These are phyloP conservation scores for Spodoptera littoralis DNA, from an alignment of 2,888 invertebrate species.

Conservation along the genomic window DNA sequence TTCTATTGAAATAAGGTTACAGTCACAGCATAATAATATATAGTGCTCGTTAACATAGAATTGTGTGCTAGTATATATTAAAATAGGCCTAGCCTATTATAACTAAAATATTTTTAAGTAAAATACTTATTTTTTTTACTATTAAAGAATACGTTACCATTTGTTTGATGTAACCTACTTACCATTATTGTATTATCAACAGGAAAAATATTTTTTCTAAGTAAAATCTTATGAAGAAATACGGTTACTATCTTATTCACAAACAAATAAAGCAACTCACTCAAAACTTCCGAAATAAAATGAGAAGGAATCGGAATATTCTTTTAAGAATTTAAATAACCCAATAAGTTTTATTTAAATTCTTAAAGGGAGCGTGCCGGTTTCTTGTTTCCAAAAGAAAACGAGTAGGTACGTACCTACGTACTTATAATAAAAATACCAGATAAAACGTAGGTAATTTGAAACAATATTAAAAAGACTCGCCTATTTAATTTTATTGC, in stretches of 20 bases:
- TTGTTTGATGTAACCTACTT: not conserved
- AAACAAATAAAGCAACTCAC: conserved; percentile 73
- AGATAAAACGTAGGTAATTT: conserved; percentile 71
- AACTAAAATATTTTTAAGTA: too few relatives aligned
- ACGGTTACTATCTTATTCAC: conserved; percentile 28
- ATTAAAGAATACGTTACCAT: too few relatives aligned
- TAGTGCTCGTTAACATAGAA: too few relatives aligned
- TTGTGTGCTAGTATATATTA: too few relatives aligned
- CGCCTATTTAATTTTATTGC: conserved; percentile 58
- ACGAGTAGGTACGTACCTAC: conserved; percentile 58
- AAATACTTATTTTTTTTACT: too few relatives aligned
- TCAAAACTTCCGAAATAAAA: conserved; percentile 74
- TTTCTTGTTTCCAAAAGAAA: conserved; percentile 83
- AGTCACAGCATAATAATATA: not conserved
- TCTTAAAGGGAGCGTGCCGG: conserved; percentile 67
- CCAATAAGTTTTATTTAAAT: conserved; percentile 54
- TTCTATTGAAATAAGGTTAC: conserved; percentile 34
- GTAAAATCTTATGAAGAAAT: conserved; percentile 11
- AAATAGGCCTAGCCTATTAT: too few relatives aligned
- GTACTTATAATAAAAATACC: conserved; percentile 81
- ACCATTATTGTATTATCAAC: not conserved
- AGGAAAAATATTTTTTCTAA: not conserved
- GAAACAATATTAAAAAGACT: conserved; percentile 73
- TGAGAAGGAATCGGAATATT: conserved; percentile 73
- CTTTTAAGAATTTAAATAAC: conserved; percentile 86